phyloP scores from a whole-genome alignment of 2,797 vertebrate species.

The Rachycentron canadum region DNA sequence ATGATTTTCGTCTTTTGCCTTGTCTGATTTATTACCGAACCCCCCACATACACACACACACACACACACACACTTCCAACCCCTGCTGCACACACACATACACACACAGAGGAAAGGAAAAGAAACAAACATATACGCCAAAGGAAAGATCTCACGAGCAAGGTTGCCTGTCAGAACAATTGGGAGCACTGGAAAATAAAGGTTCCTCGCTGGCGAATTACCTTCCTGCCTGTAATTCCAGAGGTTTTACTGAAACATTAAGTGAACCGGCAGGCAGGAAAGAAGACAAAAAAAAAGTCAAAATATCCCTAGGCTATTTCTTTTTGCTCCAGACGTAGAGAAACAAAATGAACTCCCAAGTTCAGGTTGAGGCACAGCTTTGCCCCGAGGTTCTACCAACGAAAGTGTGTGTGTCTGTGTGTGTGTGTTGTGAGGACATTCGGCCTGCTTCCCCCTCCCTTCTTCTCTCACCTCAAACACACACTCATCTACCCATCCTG shows the following conservation, averaged over 20 bases:
- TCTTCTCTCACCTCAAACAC: conserved; percentile 57
- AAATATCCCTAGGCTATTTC: conserved; percentile 76
- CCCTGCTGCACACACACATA: conserved; percentile 17
- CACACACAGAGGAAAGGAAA: conserved; percentile 2
- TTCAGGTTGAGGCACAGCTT: conserved; percentile 82
- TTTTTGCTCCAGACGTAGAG: conserved; percentile 75
- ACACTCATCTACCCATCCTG: conserved; percentile 60
- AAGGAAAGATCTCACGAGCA: conserved; percentile 62
- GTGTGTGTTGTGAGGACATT: conserved; percentile 57
- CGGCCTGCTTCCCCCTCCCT: conserved; percentile 46
- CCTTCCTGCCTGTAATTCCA: conserved; percentile 76
- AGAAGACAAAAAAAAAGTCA: conserved; percentile 40
- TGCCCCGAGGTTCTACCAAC: conserved; percentile 68
- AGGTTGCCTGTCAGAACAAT: conserved; percentile 77
- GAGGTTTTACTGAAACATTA: conserved; percentile 73
- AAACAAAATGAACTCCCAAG: conserved; percentile 83
- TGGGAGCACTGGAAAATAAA: conserved; percentile 71
- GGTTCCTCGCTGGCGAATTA: conserved; percentile 75
- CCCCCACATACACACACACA: neutral
- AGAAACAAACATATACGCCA: conserved; percentile 44
- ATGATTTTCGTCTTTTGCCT: conserved; percentile 52
- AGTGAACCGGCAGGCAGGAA: conserved; percentile 64
- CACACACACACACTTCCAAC: neutral
- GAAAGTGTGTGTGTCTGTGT: conserved; percentile 51
- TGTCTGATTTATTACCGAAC: conserved; percentile 70